These are phyloP conservation scores for Poeciliopsis paucimaculata DNA, from an alignment of 2,797 vertebrate species.

Conservation along the genomic window DNA sequence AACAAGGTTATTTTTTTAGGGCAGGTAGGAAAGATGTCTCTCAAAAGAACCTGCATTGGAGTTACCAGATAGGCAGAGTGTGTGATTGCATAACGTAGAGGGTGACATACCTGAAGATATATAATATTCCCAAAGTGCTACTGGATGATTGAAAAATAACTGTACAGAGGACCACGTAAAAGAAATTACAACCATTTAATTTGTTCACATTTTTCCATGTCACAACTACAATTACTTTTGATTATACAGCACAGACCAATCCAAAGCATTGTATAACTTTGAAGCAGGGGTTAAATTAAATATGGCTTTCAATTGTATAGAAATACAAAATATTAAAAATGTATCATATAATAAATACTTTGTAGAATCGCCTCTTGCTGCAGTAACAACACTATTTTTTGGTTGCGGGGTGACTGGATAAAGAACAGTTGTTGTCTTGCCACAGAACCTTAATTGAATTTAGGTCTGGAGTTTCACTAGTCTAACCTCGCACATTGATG, in stretches of 20 bases:
- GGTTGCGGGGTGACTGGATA: not conserved
- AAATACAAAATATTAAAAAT: not conserved
- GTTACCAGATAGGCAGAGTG: not conserved
- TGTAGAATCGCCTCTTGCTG: not conserved
- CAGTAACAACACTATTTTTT: not conserved
- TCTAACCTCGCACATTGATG: not conserved
- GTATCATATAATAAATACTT: not conserved
- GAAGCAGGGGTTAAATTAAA: not conserved
- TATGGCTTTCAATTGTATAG: not conserved
- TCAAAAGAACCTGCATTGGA: not conserved
- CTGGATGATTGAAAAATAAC: not conserved
- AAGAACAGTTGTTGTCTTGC: not conserved
- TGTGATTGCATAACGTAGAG: not conserved
- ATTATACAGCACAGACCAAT: not conserved
- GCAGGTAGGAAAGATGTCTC: slow-evolving; percentile 1
- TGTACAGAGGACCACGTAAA: not conserved
- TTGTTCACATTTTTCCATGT: not conserved
- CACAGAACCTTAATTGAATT: not conserved
- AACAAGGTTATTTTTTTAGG: not conserved
- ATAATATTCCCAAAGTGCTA: not conserved
- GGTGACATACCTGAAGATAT: not conserved
- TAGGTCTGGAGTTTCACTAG: not conserved
- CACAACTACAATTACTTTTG: not conserved
- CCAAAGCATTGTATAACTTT: not conserved
- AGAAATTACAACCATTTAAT: not conserved